Base-by-base conservation (phyloP, 1,140 invertebrate species). In the Pachyrhynchus sulphureomaculatus region DNA sequence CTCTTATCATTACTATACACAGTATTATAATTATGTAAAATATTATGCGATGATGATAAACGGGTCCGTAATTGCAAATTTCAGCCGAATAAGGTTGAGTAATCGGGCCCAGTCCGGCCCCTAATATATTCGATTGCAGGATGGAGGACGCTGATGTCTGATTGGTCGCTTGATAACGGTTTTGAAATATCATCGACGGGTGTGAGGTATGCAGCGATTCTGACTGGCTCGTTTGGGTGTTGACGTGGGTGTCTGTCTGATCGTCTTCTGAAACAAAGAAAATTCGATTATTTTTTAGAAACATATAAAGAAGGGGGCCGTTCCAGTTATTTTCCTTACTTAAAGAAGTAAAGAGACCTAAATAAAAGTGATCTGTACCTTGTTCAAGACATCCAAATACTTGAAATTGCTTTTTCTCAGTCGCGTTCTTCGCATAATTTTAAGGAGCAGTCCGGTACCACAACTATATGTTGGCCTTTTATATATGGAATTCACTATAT, bases 1-100 rank as follows among this genome's bases (percentile, higher is more conserved):
- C 59, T 51, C 36, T 75, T 76, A 6, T 76, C 72, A 49, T 71
- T 72, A 45, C 62, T 70, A 51, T 75, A 75, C 10, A 75, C 70
- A 4, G 70, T 41, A 56, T 75, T 75, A 65, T 76, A 76, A 53
- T 73, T 73, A 44, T 76, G 75, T 33, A 76, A 48, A 15, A 76
- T 55, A 42, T 76, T 76, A 48, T 76, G 75, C 0, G 75, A n/a
- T n/a, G 65, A 63, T 76, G 74, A 48, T 76, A 76, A 4, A 76
- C 64, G 15, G 75, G 75, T 2, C 72, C 72, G 69, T 76, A 76
- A 48, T 74, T 75, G 52, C 73, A 75, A 12, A 75, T 49, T 58
- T 75, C 73, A 2, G 67, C 68, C 3, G 72, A 69, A 47, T 75
- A 76, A 5, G 74, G 72, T 58, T 75, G 75, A 17, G 66, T 61